Base-by-base conservation (phyloP, 1,140 invertebrate genomes). In the Trichogramma pretiosum region DNA sequence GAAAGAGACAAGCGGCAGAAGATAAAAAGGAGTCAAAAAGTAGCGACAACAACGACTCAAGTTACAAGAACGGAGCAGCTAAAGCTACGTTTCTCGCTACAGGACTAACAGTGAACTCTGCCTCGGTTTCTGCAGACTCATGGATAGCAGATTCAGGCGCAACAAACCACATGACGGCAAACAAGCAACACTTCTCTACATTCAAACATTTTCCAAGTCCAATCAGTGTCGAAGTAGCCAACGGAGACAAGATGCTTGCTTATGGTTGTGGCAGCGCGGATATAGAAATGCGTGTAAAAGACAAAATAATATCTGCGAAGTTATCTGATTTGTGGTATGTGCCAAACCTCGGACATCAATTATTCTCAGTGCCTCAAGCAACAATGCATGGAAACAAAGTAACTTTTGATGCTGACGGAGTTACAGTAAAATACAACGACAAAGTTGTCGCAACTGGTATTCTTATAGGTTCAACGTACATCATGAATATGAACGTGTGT, bases 161-260 rank as follows among this genome's bases (percentile, higher is more conserved):
- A 10, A 48, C 53, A 9, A 48, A 55, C 39, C 53, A 55, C 21
- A 55, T 55, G 36, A 37, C 53, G 13, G 53, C 49, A 16, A 55
- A 55, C 23, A 48, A 46, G 11, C 49, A 55, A 24, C 41, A 55
- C 24, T 55, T 55, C 23, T 37, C 10, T 26, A 52, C 38, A 7
- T 55, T 46, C 16, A 38, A 48, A 9, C 51, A 52, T 16, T 55
- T 55, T 35, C 26, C 49, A 5, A 40, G 48, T 24, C 49, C 53
- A n/a, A 35, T 19, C 36, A 33, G 32, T 18, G 32, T 55, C n/a
- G 42, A 41, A n/a, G 48, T 46, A 13, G 46, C 45, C 11, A 47
- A 47, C 9, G 34, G 38, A 3, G 38, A 53, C 1, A 30, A 16
- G 33, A 36, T 53, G 32, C 19, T 53, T 7, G 42, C 47, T 5